Base-by-base conservation (phyloP, 2,888 invertebrate species). In the Dasysyrphus tricinctus region DNA sequence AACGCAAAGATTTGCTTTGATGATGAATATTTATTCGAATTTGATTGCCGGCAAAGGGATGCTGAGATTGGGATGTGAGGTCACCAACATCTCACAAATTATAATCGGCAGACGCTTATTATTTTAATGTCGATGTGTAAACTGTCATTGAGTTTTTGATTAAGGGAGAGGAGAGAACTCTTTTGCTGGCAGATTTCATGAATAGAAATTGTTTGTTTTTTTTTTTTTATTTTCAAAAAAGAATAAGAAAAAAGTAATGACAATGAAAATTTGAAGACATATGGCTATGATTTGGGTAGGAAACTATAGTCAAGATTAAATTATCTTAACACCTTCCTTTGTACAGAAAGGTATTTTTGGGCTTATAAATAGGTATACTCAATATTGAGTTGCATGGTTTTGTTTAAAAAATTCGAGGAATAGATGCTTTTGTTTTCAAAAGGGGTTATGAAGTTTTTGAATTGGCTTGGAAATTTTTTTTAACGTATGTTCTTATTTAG, bases 1-100 rank as follows among this genome's bases (percentile, higher is more conserved):
- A n/a, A 86, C 72, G 79, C 81, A 82, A 86, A 79, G 86, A 86
- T 86, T 76, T 82, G 12, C 29, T 72, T 72, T 79, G 54, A 63
- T 63, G 75, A 82, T 79, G 82, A 75, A 82, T 70, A 82, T 82
- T 86, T 78, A 86, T 86, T 86, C 65, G 65, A 79, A 39, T 78
- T 81, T 86, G 79, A 86, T 86, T 78, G 79, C 78, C 54, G 72
- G 78, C 75, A 51, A 82, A 72, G 67, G 70, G 65, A 59, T 54
- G 51, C 51, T 54, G 19, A 2, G 24, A 24, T n/a, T 11, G 12
- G 2, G 51, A 72, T 56, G 65, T 24, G 63, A 63, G 69, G 78
- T 75, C 44, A 61, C 47, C 24, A 47, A 19, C 54, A 54, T 29
- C 32, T 57, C 49, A 67, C 24, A 69, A 74, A 75, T 72, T 54